Base-by-base conservation (phyloP, 2,888 invertebrate genomes). In the Ramazzottius varieornatus region DNA sequence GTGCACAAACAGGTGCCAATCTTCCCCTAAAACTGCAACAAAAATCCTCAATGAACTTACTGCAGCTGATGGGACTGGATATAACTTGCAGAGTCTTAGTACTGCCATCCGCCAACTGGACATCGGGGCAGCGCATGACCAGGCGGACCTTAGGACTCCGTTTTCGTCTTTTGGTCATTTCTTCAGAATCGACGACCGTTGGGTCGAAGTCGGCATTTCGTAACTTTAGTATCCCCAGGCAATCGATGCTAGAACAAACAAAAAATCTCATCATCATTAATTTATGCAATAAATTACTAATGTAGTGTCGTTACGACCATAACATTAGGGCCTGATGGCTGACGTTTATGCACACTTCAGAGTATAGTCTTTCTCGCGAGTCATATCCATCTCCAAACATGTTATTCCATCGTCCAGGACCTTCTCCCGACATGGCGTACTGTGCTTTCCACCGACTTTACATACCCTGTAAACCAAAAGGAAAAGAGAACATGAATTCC, bases 121-220 rank as follows among this genome's bases (percentile, higher is more conserved):
- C n/a, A n/a, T n/a, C n/a, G n/a, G n/a, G n/a, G n/a, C n/a, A n/a
- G n/a, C n/a, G n/a, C n/a, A 54, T 16, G 8, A 54, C 29, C 29
- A 54, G 54, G 24, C 54, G 54, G 16, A 54, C 54, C 24, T 54
- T 54, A 4, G 54, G 54, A 29, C 54, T 54, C 4, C 54, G 54
- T 29, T 54, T 54, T 4, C 54, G 13, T 24, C 54, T 13, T 24
- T 54, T 54, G 16, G 54, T 24, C 54, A 54, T 4, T 8, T 54
- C 54, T 24, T 54, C 54, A 4, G 54, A 8, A 13, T 54, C 54
- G 29, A 29, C 13, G 29, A 54, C 29, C 54, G 8, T 8, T n/a
- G n/a, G n/a, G 16, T 54, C 54, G 29, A 54, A 54, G 54, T 54
- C 54, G n/a, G 54, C 54, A 54, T 54, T 54, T 16, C 54, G 54